Base-by-base conservation (phyloP, 1,140 invertebrate genomes). In the Lamellibrachia luymesi region DNA sequence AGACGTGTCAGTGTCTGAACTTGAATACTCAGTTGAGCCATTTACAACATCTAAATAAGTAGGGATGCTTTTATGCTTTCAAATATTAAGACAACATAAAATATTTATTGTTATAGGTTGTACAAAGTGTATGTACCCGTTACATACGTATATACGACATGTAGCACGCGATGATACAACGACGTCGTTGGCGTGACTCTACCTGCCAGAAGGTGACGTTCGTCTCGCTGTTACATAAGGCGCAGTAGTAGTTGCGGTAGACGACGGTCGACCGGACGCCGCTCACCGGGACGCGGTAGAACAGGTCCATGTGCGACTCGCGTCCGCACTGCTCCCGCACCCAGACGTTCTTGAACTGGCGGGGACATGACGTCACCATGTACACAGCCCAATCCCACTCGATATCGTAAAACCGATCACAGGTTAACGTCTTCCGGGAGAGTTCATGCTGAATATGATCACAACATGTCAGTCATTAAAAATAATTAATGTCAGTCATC, bases 221-320 rank as follows among this genome's bases (percentile, higher is more conserved):
- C 52, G 38, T 90, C 50, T 94, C 93, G 56, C 92, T 52, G 93
- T 94, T 80, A 80, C 94, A 94, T 13, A 94, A 80, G 8, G 94
- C 93, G 89, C 94, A 94, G 94, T 94, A 94, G 91, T 92, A 22
- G 94, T 94, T 94, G 51, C 93, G 91, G 90, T 94, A 94, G 22
- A 94, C 56, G 2, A 94, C 50, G 5, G 91, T 51, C 7, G 94
- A 93, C 27, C 91, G 51, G n/a, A 50, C 90, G n/a, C 94, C 94
- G 22, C 93, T 93, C 17, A 94, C 94, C 7, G 94, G 94, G 17
- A 94, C 51, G 8, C 56, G 92, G 22, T 92, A 90, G 92, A 94
- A 93, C 89, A 80, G 38, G 27, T 94, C 94, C 25, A 27, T 80
- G 27, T 2, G 8, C 50, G 49, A 10, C n/a, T 51, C 5, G 10